Base-by-base conservation (phyloP, 2,888 invertebrate genomes). In the Malachius bipustulatus region DNA sequence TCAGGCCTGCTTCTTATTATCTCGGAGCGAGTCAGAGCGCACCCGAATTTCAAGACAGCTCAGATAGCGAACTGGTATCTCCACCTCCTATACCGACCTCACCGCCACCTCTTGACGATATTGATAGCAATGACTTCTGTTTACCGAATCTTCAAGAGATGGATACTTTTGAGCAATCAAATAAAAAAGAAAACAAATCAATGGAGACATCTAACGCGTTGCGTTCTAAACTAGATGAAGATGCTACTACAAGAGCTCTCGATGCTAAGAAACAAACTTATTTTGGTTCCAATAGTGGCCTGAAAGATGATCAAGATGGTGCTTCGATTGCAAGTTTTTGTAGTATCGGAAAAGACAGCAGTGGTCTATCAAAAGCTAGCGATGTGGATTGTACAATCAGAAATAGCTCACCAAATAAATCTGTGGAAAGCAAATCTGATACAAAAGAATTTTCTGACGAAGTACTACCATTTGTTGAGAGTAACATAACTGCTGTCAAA, bases 1-100 rank as follows among this genome's bases (percentile, higher is more conserved):
- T 88, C 55, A 68, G 88, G 35, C 88, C 88, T 1, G 88, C 88
- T 1, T 88, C 88, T 0, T 89, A 88, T 55, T 89, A 88, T 57
- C 59, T 88, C 28, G 78, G 80, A 14, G 75, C 76, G 1, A 81
- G 76, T 50, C 72, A 73, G 48, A 69, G 70, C 37, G 62, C 71
- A 16, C 67, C 74, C 9, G 79, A 82, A 47, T 68, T 75, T 44
- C 80, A 77, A 37, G 83, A 85, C 55, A 84, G 82, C 47, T 83
- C 81, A 1, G 87, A 87, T 47, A 81, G 79, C 53, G 87, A 87
- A 51, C 65, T 82, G 30, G 70, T 82, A 3, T 76, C 81, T 2
- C 84, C 84, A 3, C 85, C 84, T 4, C 82, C 84, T 0, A 74
- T 82, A 44, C 84, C 85, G 3, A 75, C 73, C 13, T 75, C 80